phyloP scores from a whole-genome alignment of 2,797 vertebrate genomes.

The Parambassis ranga region DNA sequence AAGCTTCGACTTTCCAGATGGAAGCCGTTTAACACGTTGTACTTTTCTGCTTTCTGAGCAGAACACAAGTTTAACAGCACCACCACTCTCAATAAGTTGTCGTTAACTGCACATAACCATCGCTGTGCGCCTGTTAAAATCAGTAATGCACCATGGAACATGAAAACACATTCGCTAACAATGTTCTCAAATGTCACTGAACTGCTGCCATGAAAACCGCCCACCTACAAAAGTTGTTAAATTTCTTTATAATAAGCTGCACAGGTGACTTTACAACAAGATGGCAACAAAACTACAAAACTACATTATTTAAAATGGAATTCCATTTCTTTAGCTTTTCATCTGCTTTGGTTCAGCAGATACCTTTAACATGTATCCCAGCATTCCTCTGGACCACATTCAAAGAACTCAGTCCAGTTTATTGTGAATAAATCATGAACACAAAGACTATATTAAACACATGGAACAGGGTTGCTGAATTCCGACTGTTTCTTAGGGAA shows the following conservation, averaged over 20 bases:
- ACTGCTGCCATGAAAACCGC: background rate
- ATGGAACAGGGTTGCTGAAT: slow-evolving; percentile 1
- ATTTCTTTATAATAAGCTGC: no score
- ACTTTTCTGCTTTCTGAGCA: no score
- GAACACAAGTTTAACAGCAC: no score
- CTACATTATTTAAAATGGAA: no score
- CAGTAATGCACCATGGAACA: background rate
- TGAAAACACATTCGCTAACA: background rate
- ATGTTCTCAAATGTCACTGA: background rate
- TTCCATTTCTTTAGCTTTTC: background rate
- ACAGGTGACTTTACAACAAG: no score
- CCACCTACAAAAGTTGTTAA: no score
- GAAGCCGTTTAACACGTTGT: no score
- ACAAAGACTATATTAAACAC: background rate
- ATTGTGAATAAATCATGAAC: slow-evolving; percentile 29
- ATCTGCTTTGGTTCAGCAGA: background rate
- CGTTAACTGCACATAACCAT: no score
- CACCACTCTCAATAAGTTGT: no score
- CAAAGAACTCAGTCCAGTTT: slow-evolving; percentile 31
- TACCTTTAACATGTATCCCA: slow-evolving; percentile 3
- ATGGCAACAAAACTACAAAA: no score
- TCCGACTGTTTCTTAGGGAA: slow-evolving; percentile 21
- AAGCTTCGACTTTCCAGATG: no score
- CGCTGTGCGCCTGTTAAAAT: no score
- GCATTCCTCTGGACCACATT: slow-evolving; percentile 7